These are phyloP conservation scores for Rosalia funebris DNA, from an alignment of 2,888 invertebrate genomes.

Conservation along the genomic window DNA sequence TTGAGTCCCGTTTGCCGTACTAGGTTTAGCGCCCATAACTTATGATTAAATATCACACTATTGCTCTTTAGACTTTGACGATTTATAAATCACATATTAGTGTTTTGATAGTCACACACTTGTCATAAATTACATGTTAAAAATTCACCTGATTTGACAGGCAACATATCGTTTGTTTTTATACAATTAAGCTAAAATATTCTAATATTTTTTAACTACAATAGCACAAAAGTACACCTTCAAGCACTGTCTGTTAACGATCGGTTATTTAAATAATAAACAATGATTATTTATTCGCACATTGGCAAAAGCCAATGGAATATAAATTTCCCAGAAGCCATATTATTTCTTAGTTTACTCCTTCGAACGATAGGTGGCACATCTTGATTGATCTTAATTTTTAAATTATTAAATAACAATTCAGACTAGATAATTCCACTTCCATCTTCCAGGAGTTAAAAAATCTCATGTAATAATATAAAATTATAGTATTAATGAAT, in stretches of 20 bases:
- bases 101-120: constrained; percentile 42
- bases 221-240: constrained; percentile 30
- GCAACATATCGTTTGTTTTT: constrained; percentile 65
- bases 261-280: constrained; percentile 20
- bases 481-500: too few species aligned
- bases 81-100: constrained; percentile 44
- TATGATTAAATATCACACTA: constrained; percentile 29
- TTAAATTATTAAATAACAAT: too few species aligned
- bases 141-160: constrained; percentile 64
- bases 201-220: constrained; percentile 14
- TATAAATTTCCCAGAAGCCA: constrained; percentile 30
- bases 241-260: constrained; percentile 13
- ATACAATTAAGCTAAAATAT: neutral
- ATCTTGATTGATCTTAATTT: neutral
- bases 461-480: too few species aligned
- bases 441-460: too few species aligned
- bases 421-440: too few species aligned
- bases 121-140: constrained; percentile 65
- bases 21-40: constrained; percentile 85
- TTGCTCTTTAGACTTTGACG: constrained; percentile 26
- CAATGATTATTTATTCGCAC: constrained; percentile 39
- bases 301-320: constrained; percentile 47
- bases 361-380: constrained; percentile 47
- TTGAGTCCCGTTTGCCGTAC: constrained; percentile 80
- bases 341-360: constrained; percentile 43